Evolutionary conservation across 2,888 invertebrate species (phyloP).

Genomic region (Aphidoletes aphidimyza): DNA sequence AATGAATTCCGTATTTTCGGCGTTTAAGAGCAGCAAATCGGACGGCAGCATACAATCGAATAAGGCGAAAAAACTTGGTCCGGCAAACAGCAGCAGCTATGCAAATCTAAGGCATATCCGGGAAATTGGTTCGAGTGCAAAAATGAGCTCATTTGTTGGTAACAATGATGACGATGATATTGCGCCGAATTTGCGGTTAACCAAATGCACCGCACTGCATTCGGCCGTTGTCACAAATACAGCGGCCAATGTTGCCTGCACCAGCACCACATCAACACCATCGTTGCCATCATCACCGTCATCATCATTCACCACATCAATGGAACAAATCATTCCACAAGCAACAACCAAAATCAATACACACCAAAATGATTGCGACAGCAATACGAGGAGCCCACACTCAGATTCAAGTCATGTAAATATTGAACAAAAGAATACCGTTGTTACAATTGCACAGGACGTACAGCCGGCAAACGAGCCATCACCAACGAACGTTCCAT

Average conservation of each 20-base stretch:
- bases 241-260: not conserved
- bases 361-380: slow-evolving; percentile 17
- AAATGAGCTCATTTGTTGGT: slow-evolving; percentile 62
- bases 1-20: slow-evolving; percentile 67
- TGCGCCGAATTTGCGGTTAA: not conserved
- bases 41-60: slow-evolving; percentile 58
- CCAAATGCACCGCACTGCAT: not conserved
- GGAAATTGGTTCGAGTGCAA: slow-evolving; percentile 65
- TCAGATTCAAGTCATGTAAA: slow-evolving; percentile 22
- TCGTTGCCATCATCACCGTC: not conserved
- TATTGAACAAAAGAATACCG: not conserved
- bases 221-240: not conserved
- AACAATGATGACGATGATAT: slow-evolving; percentile 51
- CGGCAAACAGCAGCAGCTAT: slow-evolving; percentile 60
- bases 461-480: not conserved
- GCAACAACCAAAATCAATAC: slow-evolving; percentile 2
- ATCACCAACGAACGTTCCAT: not conserved
- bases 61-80: slow-evolving; percentile 5
- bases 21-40: slow-evolving; percentile 65
- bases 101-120: slow-evolving; percentile 66
- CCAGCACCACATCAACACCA: slow-evolving; percentile 16
- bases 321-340: slow-evolving; percentile 36
- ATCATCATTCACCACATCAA: not conserved
- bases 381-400: not conserved
- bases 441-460: not conserved